Conservation (phyloP, 2,888 invertebrate species). For the Eupeodes latifasciatus region DNA sequence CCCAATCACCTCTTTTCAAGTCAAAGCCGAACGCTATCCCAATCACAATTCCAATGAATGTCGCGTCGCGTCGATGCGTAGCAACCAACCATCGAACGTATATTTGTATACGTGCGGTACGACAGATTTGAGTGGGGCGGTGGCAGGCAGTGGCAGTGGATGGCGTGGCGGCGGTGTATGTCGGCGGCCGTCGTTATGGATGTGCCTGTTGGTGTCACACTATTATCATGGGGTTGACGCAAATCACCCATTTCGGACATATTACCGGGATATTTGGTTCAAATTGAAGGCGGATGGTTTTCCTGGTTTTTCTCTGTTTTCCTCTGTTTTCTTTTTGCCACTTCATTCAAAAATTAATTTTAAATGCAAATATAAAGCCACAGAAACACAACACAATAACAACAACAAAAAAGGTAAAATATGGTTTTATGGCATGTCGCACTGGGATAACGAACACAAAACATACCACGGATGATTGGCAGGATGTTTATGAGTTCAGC, state of each 20-base stretch:
- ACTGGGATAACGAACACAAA: slow-evolving; percentile 18
- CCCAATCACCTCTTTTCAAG: not conserved
- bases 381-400: not conserved
- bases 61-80: too few relatives aligned
- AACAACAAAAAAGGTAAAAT: not conserved
- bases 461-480: slow-evolving; percentile 40
- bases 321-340: not conserved
- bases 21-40: too few relatives aligned
- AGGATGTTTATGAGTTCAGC: slow-evolving; percentile 28
- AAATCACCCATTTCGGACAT: slow-evolving; percentile 48
- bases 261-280: slow-evolving; percentile 21
- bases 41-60: too few relatives aligned
- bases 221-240: slow-evolving; percentile 35
- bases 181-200: not conserved
- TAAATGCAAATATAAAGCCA: slow-evolving; percentile 38
- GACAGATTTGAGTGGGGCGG: slow-evolving; percentile 13
- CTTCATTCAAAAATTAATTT: slow-evolving; percentile 29
- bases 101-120: not conserved
- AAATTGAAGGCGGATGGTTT: slow-evolving; percentile 26
- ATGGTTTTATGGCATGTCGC: slow-evolving; percentile 38
- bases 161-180: too few relatives aligned
- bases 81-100: not conserved
- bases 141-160: too few relatives aligned
- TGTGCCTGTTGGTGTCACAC: slow-evolving; percentile 17
- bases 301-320: not conserved